Evolutionary conservation across 30 jellyfish, hydroid and myxozoan genomes (phyloP).

Genomic region (Catostylus mosaicus): DNA sequence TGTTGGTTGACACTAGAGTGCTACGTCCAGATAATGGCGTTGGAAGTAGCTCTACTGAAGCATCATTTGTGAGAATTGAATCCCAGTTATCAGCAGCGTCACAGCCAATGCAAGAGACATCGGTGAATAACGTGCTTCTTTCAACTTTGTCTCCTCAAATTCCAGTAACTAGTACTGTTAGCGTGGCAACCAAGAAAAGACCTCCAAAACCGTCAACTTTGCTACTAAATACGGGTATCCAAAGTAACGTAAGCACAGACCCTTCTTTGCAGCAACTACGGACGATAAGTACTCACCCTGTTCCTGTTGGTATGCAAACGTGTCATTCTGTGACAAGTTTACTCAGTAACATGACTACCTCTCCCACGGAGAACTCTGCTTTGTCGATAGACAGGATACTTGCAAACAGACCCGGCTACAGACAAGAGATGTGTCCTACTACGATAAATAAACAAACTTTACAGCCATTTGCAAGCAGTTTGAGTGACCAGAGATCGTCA

Average conservation of each 20-base stretch:
- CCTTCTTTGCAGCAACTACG: slow-evolving; percentile 2
- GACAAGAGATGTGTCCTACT: neutral
- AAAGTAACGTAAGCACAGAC: neutral
- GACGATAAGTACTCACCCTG: slow-evolving; percentile 4
- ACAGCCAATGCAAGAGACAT: neutral
- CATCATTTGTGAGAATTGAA: slow-evolving; percentile 3
- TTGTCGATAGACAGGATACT: slow-evolving; percentile 30
- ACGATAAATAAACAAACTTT: neutral
- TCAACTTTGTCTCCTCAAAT: neutral
- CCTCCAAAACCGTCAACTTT: neutral
- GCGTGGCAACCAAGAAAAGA: neutral
- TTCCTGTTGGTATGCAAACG: slow-evolving; percentile 22
- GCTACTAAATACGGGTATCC: neutral
- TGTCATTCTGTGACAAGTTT: slow-evolving; percentile 61
- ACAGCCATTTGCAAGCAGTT: neutral
- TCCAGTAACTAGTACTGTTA: neutral
- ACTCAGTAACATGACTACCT: slow-evolving; percentile 5
- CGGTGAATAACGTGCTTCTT: neutral
- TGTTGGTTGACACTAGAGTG: neutral
- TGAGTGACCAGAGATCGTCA: neutral
- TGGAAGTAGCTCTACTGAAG: neutral
- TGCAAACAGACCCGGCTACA: slow-evolving; percentile 4
- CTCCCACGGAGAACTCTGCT: slow-evolving; percentile 45
- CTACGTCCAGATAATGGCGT: neutral
- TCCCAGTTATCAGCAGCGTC: neutral